Evolutionary conservation across 1,140 invertebrate species (phyloP).

Genomic region (Rhopalosiphum maidis): DNA sequence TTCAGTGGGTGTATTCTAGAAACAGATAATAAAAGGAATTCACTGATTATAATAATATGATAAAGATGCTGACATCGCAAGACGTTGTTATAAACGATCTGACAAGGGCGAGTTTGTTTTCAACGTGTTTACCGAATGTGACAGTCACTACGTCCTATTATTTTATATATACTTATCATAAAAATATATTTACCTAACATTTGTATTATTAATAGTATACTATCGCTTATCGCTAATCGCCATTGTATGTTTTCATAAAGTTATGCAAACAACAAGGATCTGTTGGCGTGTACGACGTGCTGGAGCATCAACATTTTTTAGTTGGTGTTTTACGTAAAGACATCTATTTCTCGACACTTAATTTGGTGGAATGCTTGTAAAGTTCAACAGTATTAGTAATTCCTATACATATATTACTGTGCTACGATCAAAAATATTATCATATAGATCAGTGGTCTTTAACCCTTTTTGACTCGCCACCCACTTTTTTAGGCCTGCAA

Average conservation of each 20-base stretch:
- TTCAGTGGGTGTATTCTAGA: not conserved
- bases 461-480: no score
- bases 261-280: not conserved
- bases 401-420: not conserved
- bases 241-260: not conserved
- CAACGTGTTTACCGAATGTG: no score
- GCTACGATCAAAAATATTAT: not conserved
- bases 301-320: not conserved
- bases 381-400: not conserved
- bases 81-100: no score
- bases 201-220: not conserved
- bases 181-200: not conserved
- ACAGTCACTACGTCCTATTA: no score
- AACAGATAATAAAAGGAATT: not conserved
- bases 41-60: not conserved
- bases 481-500: no score
- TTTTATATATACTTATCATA: no score
- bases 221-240: not conserved
- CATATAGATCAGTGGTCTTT: no score
- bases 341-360: not conserved
- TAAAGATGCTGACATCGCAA: no score
- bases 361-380: not conserved
- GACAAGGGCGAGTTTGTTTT: no score
- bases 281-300: not conserved
- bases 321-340: not conserved